Percentiles rank a stretch among this genome's conserved stretches.
Conservation (phyloP, 2,113 vertebrate species). For the Arenaria interpres region DNA sequence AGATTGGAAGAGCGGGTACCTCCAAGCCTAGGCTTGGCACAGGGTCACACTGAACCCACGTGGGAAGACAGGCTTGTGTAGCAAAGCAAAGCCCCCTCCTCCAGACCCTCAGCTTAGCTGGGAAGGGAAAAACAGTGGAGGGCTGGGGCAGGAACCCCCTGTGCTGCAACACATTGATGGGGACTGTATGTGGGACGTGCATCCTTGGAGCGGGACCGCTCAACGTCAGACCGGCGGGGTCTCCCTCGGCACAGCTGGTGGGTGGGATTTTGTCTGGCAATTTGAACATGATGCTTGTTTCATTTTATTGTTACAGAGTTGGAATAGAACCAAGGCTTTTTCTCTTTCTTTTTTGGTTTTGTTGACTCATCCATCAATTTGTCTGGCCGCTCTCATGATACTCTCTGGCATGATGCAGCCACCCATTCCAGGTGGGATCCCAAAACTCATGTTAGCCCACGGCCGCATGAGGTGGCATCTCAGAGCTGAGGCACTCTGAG, state of each 20-base stretch:
- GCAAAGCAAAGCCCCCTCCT: not conserved
- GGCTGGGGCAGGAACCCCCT: not conserved
- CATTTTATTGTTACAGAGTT: not conserved
- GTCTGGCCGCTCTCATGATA: not conserved
- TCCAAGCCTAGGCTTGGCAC: not conserved
- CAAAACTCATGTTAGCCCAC: accelerated
- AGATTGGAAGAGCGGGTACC: not conserved
- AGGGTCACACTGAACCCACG: not conserved
- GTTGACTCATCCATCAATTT: not conserved
- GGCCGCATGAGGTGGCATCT: accelerated
- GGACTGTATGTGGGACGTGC: not conserved
- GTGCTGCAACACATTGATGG: accelerated
- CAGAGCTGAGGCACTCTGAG: accelerated
- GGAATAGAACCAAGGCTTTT: not conserved
- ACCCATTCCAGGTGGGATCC: not conserved
- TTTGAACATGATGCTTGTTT: not conserved
- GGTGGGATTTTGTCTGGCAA: not conserved
- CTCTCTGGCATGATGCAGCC: not conserved
- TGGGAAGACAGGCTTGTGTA: not conserved
- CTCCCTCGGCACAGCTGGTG: accelerated
- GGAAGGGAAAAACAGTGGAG: not conserved
- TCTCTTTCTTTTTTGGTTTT: not conserved
- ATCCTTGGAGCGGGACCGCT: accelerated
- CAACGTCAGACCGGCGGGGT: accelerated
- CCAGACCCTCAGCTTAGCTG: not conserved